Percentiles rank a stretch among this genome's conserved stretches.
Conservation (phyloP, 2,888 invertebrate genomes). For the Clitarchus hookeri region DNA sequence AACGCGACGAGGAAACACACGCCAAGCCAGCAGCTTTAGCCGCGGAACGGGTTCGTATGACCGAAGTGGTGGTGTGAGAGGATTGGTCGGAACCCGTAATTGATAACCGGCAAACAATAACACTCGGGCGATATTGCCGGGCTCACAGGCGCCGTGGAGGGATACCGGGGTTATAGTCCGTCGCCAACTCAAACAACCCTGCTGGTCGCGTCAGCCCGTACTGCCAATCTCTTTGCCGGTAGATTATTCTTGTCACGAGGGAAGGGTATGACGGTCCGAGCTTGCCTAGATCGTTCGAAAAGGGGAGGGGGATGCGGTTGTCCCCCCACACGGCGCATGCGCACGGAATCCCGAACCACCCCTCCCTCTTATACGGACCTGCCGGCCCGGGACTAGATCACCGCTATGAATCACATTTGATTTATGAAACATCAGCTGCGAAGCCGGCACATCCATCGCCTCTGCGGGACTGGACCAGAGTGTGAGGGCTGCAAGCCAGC, state of each 20-base stretch:
- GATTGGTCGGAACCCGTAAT: neutral
- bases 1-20: no score
- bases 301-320: no score
- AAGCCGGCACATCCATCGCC: neutral
- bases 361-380: neutral
- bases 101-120: neutral
- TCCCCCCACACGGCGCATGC: no score
- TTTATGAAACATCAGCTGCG: constrained; percentile 24
- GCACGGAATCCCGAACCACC: no score
- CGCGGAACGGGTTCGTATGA: no score
- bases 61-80: neutral
- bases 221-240: neutral
- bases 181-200: neutral
- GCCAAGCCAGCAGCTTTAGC: no score
- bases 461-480: neutral
- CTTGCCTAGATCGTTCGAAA: no score
- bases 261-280: no score
- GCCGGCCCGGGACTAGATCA: neutral
- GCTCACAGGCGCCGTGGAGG: neutral
- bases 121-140: neutral
- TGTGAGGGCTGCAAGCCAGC: neutral
- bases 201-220: neutral
- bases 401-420: constrained; percentile 20
- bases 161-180: neutral
- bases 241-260: neutral